Base-by-base conservation (phyloP, 2,888 invertebrate genomes). In the Lacanobia oleracea region DNA sequence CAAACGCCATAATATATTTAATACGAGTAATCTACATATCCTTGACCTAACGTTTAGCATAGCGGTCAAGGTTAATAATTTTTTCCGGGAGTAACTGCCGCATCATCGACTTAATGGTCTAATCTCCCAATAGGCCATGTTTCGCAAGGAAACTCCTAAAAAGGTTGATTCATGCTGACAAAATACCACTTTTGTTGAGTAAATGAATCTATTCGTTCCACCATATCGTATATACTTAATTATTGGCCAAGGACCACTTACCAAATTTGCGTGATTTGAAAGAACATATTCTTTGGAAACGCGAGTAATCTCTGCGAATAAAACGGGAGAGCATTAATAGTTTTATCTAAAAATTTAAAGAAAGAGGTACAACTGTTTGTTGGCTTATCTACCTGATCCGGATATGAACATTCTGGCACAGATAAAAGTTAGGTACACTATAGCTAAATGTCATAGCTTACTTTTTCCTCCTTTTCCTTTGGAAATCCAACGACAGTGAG, bases 21-120 rank as follows among this genome's bases (percentile, higher is more conserved):
- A 27, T 27, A 50, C n/a, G n/a, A n/a, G n/a, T 18, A 8, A 21
- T 60, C 43, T 45, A 16, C 18, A 48, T 37, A 53, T 43, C 80
- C 71, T 64, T 79, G 72, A 79, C 45, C 71, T 10, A 12, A 7
- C 18, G 40, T 40, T 75, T 66, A 40, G 1, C 37, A 59, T 63
- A 14, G 10, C n/a, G 70, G 67, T 80, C 76, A 64, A 67, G 80
- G 71, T 21, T 80, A 71, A 80, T 76, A 14, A 45, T 27, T n/a
- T 63, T 57, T 64, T 73, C 71, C 69, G 51, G 79, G 66, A 83
- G 68, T 54, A 57, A 43, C 45, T 61, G 80, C 76, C 48, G 48
- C 51, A 71, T 80, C 56, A 80, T 80, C 67, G 80, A 76, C 60
- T 79, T 71, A 75, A 66, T 65, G n/a, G n/a, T 27, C 40, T 67